These are phyloP conservation scores for Gila orcuttii DNA, from an alignment of 2,113 vertebrate species.

Conservation along the genomic window DNA sequence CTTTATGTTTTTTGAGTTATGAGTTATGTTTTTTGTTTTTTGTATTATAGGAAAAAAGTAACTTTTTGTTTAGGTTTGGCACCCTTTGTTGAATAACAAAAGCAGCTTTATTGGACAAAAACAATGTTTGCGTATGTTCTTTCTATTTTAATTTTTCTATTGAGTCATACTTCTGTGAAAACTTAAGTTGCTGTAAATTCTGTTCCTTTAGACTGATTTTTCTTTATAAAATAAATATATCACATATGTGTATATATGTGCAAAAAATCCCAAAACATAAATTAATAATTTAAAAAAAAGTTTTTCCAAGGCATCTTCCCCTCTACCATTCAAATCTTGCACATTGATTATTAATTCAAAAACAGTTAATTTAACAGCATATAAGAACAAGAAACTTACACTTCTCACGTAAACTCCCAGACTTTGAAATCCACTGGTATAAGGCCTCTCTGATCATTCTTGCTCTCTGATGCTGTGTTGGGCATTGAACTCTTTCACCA, in stretches of 20 bases:
- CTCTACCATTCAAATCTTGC: not conserved
- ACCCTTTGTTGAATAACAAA: not conserved
- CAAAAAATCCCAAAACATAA: too few species aligned
- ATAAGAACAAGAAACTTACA: not conserved
- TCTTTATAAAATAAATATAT: too few species aligned
- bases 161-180: too few species aligned
- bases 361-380: not conserved
- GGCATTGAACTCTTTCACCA: conserved; percentile 20
- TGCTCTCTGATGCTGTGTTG: conserved; percentile 12
- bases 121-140: not conserved
- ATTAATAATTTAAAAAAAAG: too few species aligned
- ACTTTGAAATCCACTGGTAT: not conserved
- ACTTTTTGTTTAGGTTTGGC: not conserved
- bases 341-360: not conserved
- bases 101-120: not conserved
- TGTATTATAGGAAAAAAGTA: not conserved
- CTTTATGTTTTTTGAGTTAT: too few species aligned
- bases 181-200: too few species aligned
- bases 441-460: conserved; percentile 9
- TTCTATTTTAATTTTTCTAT: too few species aligned
- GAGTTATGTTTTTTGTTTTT: not conserved
- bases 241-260: too few species aligned
- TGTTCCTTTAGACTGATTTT: too few species aligned
- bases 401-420: not conserved
- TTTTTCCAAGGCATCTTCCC: not conserved